phyloP scores from a whole-genome alignment of 2,888 invertebrate genomes.

The Chloroclysta siterata region DNA sequence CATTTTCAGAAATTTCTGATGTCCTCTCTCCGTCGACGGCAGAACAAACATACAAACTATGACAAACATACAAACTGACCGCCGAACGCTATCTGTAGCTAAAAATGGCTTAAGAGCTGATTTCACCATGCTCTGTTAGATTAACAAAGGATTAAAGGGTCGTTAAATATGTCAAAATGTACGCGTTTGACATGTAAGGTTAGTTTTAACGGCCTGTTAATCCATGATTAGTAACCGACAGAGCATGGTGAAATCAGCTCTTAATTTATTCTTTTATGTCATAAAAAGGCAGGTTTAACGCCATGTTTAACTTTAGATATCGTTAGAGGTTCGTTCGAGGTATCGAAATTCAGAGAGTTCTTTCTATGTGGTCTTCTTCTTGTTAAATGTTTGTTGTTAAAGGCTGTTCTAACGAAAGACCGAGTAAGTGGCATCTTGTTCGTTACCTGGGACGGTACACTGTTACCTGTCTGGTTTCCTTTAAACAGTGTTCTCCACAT shows the following conservation, averaged over 20 bases:
- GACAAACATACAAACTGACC: not conserved
- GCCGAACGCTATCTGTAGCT: not conserved
- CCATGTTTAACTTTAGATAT: not conserved
- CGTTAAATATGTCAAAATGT: too few species aligned
- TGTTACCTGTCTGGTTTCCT: constrained; percentile 16
- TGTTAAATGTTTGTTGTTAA: too few species aligned
- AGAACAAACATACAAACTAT: not conserved
- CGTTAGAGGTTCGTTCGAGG: not conserved
- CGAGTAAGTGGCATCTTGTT: constrained; percentile 18
- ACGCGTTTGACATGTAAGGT: too few species aligned
- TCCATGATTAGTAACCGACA: too few species aligned
- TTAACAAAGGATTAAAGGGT: too few species aligned
- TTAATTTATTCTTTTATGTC: too few species aligned
- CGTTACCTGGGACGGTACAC: constrained; percentile 1
- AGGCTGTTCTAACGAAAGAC: constrained; percentile 30
- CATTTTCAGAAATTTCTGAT: constrained; percentile 2
- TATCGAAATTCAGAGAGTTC: too few species aligned
- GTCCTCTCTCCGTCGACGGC: constrained; percentile 1
- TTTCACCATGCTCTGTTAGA: too few species aligned
- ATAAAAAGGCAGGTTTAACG: not conserved
- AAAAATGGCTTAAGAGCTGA: not conserved
- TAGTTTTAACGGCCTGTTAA: too few species aligned
- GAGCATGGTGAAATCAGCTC: too few species aligned
- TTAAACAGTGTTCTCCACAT: constrained; percentile 15
- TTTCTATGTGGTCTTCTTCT: too few species aligned